These are phyloP conservation scores for Escarpia spicata DNA, from an alignment of 2,888 invertebrate genomes.

Conservation along the genomic window DNA sequence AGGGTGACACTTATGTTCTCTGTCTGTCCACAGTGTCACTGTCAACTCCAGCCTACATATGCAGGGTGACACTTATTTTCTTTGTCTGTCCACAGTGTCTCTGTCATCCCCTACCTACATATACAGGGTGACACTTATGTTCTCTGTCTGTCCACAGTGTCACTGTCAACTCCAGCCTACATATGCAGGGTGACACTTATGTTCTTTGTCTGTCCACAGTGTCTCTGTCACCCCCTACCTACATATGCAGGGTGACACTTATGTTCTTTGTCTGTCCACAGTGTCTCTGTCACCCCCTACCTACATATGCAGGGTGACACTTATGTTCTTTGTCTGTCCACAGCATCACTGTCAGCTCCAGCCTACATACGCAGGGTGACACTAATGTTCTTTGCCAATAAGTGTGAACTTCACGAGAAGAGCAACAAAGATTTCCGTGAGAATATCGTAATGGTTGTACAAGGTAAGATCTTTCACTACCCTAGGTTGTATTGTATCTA, in stretches of 20 bases:
- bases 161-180: slow-evolving; percentile 47
- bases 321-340: slow-evolving; percentile 35
- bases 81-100: too few species aligned
- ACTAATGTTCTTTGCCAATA: slow-evolving; percentile 49
- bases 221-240: slow-evolving; percentile 45
- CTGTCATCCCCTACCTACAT: too few species aligned
- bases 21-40: too few species aligned
- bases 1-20: too few species aligned
- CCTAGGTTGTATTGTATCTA: background rate
- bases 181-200: slow-evolving; percentile 47
- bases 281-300: slow-evolving; percentile 45
- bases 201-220: slow-evolving; percentile 5
- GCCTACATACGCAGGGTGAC: slow-evolving; percentile 46
- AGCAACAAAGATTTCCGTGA: slow-evolving; percentile 42
- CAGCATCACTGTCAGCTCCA: slow-evolving; percentile 44
- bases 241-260: slow-evolving; percentile 47
- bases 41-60: too few species aligned
- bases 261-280: slow-evolving; percentile 26
- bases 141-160: background rate
- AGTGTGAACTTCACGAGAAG: slow-evolving; percentile 29
- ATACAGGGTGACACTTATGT: background rate
- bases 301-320: slow-evolving; percentile 45
- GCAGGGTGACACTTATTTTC: too few species aligned
- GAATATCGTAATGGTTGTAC: slow-evolving; percentile 45
- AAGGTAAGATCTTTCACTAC: slow-evolving; percentile 38